These are phyloP conservation scores for Diogma glabrata DNA, from an alignment of 2,888 invertebrate species.

Conservation along the genomic window DNA sequence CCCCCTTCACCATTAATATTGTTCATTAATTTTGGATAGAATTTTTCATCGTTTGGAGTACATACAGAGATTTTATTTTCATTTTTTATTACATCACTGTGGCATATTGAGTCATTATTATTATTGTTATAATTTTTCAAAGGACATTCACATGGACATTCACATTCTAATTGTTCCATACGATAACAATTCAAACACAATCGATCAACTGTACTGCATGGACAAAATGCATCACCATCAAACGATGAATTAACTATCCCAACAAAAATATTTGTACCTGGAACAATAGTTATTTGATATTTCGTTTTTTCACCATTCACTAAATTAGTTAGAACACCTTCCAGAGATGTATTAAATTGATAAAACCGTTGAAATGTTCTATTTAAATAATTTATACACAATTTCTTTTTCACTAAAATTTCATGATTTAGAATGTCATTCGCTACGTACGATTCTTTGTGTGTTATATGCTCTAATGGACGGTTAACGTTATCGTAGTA, in stretches of 20 bases:
- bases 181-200: conserved; percentile 84
- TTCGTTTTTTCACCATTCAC: conserved; percentile 78
- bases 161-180: conserved; percentile 90
- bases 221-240: conserved; percentile 75
- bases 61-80: too few relatives aligned
- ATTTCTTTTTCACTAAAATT: conserved; percentile 66
- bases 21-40: not conserved
- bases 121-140: conserved; percentile 23
- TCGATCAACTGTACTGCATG: conserved; percentile 84
- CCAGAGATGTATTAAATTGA: conserved; percentile 68
- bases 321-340: conserved; percentile 60
- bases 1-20: too few relatives aligned
- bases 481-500: conserved; percentile 29
- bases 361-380: conserved; percentile 57
- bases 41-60: not conserved
- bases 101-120: not conserved
- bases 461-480: conserved; percentile 79
- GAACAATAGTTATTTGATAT: conserved; percentile 70
- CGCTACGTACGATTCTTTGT: conserved; percentile 80
- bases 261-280: conserved; percentile 79
- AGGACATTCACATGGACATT: conserved; percentile 88
- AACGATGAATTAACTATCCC: conserved; percentile 83
- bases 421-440: conserved; percentile 82
- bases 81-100: too few relatives aligned
- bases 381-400: conserved; percentile 76